Conservation (phyloP, 2,113 vertebrate species). For the Pimephales promelas region DNA sequence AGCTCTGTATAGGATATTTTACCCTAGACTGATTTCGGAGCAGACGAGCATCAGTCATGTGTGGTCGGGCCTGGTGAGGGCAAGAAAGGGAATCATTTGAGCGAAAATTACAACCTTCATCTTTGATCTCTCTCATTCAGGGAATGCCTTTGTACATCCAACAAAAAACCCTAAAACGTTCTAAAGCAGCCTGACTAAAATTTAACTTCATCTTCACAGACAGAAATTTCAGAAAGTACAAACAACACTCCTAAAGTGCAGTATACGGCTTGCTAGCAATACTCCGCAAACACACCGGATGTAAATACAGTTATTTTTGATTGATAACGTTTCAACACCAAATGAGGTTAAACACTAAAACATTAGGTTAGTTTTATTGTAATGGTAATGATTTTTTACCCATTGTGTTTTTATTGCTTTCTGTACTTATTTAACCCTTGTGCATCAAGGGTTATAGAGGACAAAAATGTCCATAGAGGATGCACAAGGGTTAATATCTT, state of each 20-base stretch:
- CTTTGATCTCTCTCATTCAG: neutral
- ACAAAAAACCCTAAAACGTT: neutral
- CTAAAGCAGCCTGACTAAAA: neutral
- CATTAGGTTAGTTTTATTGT: neutral
- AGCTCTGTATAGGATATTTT: neutral
- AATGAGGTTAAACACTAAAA: neutral
- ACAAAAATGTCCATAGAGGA: no score
- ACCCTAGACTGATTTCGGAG: constrained; percentile 17
- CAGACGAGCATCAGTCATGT: constrained; percentile 18
- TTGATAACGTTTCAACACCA: neutral
- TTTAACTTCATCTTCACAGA: neutral
- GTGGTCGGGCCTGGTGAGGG: neutral
- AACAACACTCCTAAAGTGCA: neutral
- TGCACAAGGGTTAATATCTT: no score
- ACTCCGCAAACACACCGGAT: neutral
- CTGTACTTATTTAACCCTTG: neutral
- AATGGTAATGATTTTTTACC: neutral
- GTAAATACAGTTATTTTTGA: neutral
- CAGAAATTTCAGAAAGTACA: neutral
- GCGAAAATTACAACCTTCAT: neutral
- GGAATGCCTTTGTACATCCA: neutral
- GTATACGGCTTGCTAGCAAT: neutral
- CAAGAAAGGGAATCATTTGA: neutral
- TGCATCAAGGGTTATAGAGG: no score
- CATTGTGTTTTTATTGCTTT: neutral